A percentile compares a stretch with the other conserved stretches of the same genome.
Conservation (phyloP, 2,113 vertebrate genomes). For the Oryzias woworae region DNA sequence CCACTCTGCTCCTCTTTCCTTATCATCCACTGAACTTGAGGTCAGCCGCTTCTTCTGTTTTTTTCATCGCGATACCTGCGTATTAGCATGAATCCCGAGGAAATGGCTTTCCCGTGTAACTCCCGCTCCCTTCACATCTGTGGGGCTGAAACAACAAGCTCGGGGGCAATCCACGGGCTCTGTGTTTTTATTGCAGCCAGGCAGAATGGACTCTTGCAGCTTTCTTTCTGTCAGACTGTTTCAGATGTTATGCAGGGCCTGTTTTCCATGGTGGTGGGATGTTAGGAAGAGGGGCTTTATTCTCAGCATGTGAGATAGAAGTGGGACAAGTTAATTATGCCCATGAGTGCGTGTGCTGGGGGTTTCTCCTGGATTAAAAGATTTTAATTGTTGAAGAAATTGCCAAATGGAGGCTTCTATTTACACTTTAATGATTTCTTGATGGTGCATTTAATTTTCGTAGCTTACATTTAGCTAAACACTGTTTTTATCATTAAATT, state of each 20-base stretch:
- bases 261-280: constrained; percentile 50
- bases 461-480: no score
- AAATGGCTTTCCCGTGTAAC: constrained; percentile 4
- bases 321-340: constrained; percentile 2
- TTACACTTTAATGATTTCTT: not conserved
- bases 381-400: not conserved
- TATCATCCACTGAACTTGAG: not conserved
- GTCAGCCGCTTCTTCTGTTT: not conserved
- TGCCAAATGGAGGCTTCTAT: not conserved
- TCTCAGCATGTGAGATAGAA: constrained; percentile 31
- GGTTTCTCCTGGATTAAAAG: constrained; percentile 1
- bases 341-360: not conserved
- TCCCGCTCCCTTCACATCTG: constrained; percentile 44
- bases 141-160: constrained; percentile 43
- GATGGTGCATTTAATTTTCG: no score
- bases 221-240: constrained; percentile 42
- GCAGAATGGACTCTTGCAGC: constrained; percentile 39
- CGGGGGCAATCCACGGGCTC: constrained; percentile 5
- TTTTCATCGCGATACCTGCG: not conserved
- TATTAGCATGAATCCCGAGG: constrained; percentile 16
- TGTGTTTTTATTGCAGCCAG: constrained; percentile 41
- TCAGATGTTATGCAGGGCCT: constrained; percentile 44
- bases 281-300: constrained; percentile 30
- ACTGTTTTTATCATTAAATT: no score
- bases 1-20: not conserved